Evolutionary conservation across 2,888 invertebrate genomes (phyloP), one percentile per base, ranked within the genome.

Genomic region (Harpalus rufipes): DNA sequence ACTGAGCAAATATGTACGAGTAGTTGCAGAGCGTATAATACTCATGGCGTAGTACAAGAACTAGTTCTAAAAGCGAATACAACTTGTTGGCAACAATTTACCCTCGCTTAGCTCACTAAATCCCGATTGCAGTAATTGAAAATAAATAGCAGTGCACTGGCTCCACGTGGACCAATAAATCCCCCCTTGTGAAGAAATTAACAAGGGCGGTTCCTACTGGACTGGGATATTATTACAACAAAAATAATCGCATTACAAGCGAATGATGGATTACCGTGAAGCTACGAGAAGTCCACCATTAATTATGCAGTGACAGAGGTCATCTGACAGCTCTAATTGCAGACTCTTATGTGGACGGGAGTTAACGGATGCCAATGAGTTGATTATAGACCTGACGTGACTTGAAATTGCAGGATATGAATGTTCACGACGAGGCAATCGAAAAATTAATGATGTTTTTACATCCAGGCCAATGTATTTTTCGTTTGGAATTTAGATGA

Each of bases 271-370:
- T 74, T 41, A 18, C 41, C n/a, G 72, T 10, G 72, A 74, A 44
- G 44, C 41, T 44, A 51, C 44, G 72, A 74, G 72, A 12, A 16
- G 41, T 51, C 18, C 72, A 25, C 72, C 72, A 74, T 74, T 74
- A 74, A 74, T 74, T 74, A 74, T 74, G 72, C 18, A 74, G 51
- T 74, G 72, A 74, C 72, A 74, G 72, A 74, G 72, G 72, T 74
- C 72, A 74, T 74, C 72, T 74, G 72, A 74, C 72, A 44, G 72
- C 72, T 74, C 72, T 74, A 74, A 74, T 74, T 74, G 72, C 72
- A 8, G 10, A 74, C 72, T 44, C 72, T 74, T 74, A 74, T 44
- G 12, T 16, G 72, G 18, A 44, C 41, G 72, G 12, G 72, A 74
- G 41, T 74, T 41, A 74, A 44, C 44, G 72, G 18, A 74, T 44